phyloP scores from a whole-genome alignment of 2,888 invertebrate species.

The Drosophila ustulata region DNA sequence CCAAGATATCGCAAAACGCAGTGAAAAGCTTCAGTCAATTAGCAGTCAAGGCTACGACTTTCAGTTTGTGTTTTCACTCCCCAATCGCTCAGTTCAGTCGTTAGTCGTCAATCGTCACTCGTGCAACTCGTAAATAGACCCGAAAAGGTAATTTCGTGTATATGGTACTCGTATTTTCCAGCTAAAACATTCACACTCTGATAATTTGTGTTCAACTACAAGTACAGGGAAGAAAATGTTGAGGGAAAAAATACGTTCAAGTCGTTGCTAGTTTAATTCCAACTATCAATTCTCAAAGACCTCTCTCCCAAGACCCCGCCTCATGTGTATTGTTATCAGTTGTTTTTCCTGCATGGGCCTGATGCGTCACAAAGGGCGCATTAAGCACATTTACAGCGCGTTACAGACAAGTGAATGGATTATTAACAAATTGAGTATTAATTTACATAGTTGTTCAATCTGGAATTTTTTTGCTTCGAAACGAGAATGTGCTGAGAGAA shows the following conservation, averaged over 20 bases:
- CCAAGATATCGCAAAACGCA: constrained; percentile 37
- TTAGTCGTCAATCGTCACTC: constrained; percentile 36
- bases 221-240: constrained; percentile 5
- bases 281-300: constrained; percentile 34
- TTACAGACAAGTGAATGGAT: constrained; percentile 18
- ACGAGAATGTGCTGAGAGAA: background rate
- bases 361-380: constrained; percentile 53
- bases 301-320: background rate
- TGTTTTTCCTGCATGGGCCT: constrained; percentile 29
- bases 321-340: constrained; percentile 40
- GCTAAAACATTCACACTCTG: constrained; percentile 46
- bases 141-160: constrained; percentile 23
- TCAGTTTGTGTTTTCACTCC: constrained; percentile 36
- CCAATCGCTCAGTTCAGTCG: background rate
- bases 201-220: constrained; percentile 28
- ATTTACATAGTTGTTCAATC: constrained; percentile 38
- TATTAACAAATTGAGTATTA: constrained; percentile 59
- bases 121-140: constrained; percentile 29
- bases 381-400: constrained; percentile 27
- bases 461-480: constrained; percentile 47
- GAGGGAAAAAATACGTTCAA: constrained; percentile 7
- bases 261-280: constrained; percentile 8
- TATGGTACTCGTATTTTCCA: background rate
- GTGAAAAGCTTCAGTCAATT: constrained; percentile 42
- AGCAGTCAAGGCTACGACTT: constrained; percentile 50